Evolutionary conservation across 2,888 invertebrate genomes (phyloP).

Genomic region (Brenthis daphne): DNA sequence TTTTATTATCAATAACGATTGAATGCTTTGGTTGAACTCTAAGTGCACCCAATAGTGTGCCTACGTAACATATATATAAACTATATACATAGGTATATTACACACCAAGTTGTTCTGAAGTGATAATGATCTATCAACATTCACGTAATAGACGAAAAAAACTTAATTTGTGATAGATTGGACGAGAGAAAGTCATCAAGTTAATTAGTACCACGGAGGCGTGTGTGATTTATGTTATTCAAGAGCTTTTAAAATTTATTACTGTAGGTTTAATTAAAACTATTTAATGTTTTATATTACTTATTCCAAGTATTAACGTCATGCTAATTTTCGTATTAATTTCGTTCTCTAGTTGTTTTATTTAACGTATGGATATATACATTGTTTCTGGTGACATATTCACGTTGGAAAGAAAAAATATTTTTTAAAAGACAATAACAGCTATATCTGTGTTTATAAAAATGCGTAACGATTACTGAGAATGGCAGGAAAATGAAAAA

Average conservation of each 20-base stretch:
- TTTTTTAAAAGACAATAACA: too few species aligned
- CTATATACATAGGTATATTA: background rate
- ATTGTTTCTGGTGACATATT: too few species aligned
- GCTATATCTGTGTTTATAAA: too few species aligned
- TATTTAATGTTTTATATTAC: constrained; percentile 1
- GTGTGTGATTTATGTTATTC: constrained; percentile 22
- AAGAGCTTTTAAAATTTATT: constrained; percentile 7
- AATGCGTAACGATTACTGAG: too few species aligned
- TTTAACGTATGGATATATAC: too few species aligned
- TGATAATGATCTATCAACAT: background rate
- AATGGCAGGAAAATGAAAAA: too few species aligned
- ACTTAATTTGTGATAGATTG: constrained; percentile 29
- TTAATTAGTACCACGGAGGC: constrained; percentile 23
- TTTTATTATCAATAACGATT: too few species aligned
- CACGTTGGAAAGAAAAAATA: too few species aligned
- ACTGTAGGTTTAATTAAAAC: constrained; percentile 2
- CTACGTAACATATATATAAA: background rate
- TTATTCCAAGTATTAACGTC: background rate
- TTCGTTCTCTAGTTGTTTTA: too few species aligned
- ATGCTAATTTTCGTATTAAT: too few species aligned
- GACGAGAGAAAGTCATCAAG: constrained; percentile 26
- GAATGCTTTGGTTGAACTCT: background rate
- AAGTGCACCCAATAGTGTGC: background rate
- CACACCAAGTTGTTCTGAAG: background rate
- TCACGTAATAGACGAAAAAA: constrained; percentile 11